These are phyloP conservation scores for Sisyra nigra DNA, from an alignment of 2,888 invertebrate species.

Conservation along the genomic window DNA sequence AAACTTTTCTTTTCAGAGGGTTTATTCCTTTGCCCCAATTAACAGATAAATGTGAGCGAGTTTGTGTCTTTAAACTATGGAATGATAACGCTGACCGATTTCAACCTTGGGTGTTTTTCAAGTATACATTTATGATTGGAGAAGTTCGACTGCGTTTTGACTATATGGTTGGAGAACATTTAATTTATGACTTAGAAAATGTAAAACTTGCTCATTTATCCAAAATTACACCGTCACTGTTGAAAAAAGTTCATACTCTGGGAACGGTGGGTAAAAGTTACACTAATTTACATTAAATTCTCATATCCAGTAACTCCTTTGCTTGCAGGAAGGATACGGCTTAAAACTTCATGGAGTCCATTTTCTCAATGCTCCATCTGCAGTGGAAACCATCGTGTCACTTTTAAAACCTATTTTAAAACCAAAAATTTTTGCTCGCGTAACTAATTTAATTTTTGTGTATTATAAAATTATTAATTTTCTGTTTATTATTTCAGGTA, in stretches of 20 bases:
- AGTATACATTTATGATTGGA: constrained; percentile 2
- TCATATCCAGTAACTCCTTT: too few species aligned
- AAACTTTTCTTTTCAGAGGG: not conserved
- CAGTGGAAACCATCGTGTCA: not conserved
- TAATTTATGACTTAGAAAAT: not conserved
- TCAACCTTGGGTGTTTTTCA: not conserved
- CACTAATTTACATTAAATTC: too few species aligned
- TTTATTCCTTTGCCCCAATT: not conserved
- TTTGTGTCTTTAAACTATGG: not conserved
- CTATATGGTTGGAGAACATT: not conserved
- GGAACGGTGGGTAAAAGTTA: not conserved
- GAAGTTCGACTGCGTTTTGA: not conserved
- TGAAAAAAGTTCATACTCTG: not conserved
- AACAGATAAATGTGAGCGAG: not conserved
- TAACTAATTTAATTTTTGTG: not conserved
- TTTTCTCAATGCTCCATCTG: not conserved
- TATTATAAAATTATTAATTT: not conserved
- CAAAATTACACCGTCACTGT: not conserved
- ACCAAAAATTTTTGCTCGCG: constrained; percentile 3
- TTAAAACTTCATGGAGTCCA: not conserved
- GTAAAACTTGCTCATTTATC: not conserved
- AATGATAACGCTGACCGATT: not conserved
- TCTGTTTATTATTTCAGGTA: not conserved
- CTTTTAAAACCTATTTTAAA: not conserved
- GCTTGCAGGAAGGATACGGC: not conserved